Percentiles rank a stretch among this genome's conserved stretches.
Conservation (phyloP, 2,888 invertebrate species). For the Zonitis immaculata region DNA sequence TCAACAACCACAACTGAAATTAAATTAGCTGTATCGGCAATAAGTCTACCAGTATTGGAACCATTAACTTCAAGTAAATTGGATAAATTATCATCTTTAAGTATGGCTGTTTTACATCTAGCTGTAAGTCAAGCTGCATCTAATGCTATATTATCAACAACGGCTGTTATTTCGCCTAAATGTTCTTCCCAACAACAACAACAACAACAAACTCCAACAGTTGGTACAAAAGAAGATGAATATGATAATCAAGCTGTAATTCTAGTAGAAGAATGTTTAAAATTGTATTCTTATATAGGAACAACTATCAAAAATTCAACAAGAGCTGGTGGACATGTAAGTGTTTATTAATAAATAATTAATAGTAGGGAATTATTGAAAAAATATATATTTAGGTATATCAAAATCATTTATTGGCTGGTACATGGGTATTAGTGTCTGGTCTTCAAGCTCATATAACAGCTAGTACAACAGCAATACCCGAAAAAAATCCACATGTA, state of each 20-base stretch:
- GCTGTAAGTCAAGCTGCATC: constrained; percentile 68
- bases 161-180: constrained; percentile 58
- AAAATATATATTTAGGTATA: constrained; percentile 56
- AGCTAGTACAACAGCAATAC: constrained; percentile 53
- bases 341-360: constrained; percentile 36
- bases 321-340: constrained; percentile 80
- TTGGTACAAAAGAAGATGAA: constrained; percentile 61
- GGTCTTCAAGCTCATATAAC: constrained; percentile 81
- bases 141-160: constrained; percentile 56
- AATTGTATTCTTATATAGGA: constrained; percentile 78
- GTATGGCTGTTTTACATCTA: constrained; percentile 78
- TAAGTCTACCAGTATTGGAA: constrained; percentile 82
- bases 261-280: constrained; percentile 83
- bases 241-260: constrained; percentile 74
- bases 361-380: background rate
- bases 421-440: constrained; percentile 81
- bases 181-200: constrained; percentile 45
- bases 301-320: constrained; percentile 79
- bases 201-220: constrained; percentile 30
- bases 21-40: constrained; percentile 73
- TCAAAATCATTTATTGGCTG: constrained; percentile 85
- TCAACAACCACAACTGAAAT: constrained; percentile 80
- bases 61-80: constrained; percentile 82
- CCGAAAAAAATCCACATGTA: constrained; percentile 43
- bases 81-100: constrained; percentile 73